Evolutionary conservation across 2,113 vertebrate genomes (phyloP).

Genomic region (Azemiops feae): DNA sequence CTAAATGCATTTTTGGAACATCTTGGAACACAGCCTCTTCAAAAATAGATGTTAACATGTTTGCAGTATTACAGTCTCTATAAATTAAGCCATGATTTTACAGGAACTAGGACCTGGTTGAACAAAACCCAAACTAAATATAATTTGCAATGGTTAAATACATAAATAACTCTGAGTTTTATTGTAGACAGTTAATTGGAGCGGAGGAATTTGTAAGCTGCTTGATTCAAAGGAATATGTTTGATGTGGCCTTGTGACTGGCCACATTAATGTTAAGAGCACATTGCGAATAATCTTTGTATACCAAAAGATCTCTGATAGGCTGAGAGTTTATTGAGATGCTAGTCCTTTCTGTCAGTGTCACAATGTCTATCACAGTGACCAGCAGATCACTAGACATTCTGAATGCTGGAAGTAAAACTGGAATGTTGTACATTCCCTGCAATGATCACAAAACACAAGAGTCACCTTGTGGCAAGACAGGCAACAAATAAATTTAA

Average conservation of each 20-base stretch:
- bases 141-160: constrained; percentile 19
- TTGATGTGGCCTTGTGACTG: not conserved
- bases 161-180: constrained; percentile 10
- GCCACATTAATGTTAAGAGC: not conserved
- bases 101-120: not conserved
- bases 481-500: fast-evolving
- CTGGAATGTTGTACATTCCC: not conserved
- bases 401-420: not conserved
- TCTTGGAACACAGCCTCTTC: not conserved
- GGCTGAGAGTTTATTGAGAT: not conserved
- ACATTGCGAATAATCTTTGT: not conserved
- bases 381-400: not conserved
- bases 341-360: not conserved
- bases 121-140: not conserved
- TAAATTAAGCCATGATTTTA: not conserved
- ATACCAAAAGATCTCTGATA: not conserved
- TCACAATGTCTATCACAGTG: not conserved
- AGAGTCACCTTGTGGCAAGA: not conserved
- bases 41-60: not conserved
- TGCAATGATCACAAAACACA: not conserved
- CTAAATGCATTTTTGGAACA: not conserved
- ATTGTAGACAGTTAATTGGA: constrained; percentile 49
- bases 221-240: constrained; percentile 60
- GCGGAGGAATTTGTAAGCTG: constrained; percentile 59
- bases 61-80: not conserved